phyloP scores from a whole-genome alignment of 2,797 vertebrate species.

The Catharus ustulatus region DNA sequence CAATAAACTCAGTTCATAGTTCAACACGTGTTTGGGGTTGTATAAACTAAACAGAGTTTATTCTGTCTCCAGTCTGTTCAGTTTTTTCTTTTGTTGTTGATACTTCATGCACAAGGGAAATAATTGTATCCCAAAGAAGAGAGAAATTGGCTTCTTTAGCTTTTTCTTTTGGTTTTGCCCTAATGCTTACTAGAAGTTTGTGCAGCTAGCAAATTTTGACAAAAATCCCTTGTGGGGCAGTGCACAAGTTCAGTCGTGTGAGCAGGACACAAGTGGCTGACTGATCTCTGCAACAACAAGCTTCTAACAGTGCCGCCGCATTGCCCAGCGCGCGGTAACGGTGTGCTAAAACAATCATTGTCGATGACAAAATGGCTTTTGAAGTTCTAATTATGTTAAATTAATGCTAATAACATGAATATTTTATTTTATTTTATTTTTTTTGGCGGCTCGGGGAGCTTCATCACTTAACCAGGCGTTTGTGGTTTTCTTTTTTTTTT shows the following conservation, averaged over 20 bases:
- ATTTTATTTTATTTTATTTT: constrained; percentile 76
- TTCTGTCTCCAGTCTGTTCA: constrained; percentile 77
- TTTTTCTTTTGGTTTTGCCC: constrained; percentile 80
- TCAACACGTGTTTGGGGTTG: constrained; percentile 76
- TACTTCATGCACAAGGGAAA: constrained; percentile 94
- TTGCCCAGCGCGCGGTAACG: constrained; percentile 69
- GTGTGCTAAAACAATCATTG: constrained; percentile 83
- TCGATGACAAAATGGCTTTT: constrained; percentile 82
- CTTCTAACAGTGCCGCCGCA: constrained; percentile 76
- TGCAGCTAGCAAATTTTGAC: constrained; percentile 76
- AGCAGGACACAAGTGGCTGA: constrained; percentile 67
- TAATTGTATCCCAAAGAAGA: constrained; percentile 90
- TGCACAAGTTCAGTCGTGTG: constrained; percentile 75
- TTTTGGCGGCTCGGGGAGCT: constrained; percentile 82
- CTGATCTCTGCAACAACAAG: constrained; percentile 72
- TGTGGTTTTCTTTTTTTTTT: constrained; percentile 74
- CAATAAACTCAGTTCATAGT: constrained; percentile 77
- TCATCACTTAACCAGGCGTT: constrained; percentile 83
- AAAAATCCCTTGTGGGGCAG: constrained; percentile 70
- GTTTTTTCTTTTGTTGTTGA: constrained; percentile 76
- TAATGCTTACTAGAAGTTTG: constrained; percentile 91
- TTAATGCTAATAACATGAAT: constrained; percentile 82
- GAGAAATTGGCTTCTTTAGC: constrained; percentile 78
- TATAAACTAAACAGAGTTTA: constrained; percentile 76
- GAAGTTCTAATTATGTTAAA: constrained; percentile 85